Evolutionary conservation across 2,888 invertebrate genomes (phyloP).

Genomic region (Ochropacha duplaris): DNA sequence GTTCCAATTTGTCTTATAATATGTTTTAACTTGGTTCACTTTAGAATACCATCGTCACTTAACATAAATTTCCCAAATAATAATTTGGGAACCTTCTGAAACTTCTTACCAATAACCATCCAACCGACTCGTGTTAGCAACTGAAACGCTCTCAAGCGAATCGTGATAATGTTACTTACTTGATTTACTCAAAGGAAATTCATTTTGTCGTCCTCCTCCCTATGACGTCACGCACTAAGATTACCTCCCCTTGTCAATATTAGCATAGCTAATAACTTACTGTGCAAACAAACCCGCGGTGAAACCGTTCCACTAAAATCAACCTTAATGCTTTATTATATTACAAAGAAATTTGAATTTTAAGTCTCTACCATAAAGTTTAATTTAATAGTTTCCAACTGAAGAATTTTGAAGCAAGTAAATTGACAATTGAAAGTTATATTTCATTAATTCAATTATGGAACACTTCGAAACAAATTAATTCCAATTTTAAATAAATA

Average conservation of each 20-base stretch:
- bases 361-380: background rate
- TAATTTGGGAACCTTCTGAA: background rate
- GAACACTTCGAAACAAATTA: background rate
- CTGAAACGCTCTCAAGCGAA: slow-evolving; percentile 5
- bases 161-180: slow-evolving; percentile 14
- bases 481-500: background rate
- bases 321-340: slow-evolving; percentile 9
- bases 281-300: slow-evolving; percentile 15
- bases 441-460: background rate
- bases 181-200: slow-evolving; percentile 21
- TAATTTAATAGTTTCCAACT: background rate
- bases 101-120: background rate
- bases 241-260: slow-evolving; percentile 22
- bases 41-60: background rate
- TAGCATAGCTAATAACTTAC: slow-evolving; percentile 27
- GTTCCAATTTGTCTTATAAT: too few species aligned
- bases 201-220: slow-evolving; percentile 20
- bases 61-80: background rate
- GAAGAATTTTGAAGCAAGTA: background rate
- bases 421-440: background rate
- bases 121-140: background rate
- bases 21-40: too few species aligned
- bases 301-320: slow-evolving; percentile 16
- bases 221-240: slow-evolving; percentile 17
- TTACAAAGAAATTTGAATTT: background rate